Evolutionary conservation across 2,113 vertebrate genomes (phyloP).

Genomic region (Psephotus haematonotus): DNA sequence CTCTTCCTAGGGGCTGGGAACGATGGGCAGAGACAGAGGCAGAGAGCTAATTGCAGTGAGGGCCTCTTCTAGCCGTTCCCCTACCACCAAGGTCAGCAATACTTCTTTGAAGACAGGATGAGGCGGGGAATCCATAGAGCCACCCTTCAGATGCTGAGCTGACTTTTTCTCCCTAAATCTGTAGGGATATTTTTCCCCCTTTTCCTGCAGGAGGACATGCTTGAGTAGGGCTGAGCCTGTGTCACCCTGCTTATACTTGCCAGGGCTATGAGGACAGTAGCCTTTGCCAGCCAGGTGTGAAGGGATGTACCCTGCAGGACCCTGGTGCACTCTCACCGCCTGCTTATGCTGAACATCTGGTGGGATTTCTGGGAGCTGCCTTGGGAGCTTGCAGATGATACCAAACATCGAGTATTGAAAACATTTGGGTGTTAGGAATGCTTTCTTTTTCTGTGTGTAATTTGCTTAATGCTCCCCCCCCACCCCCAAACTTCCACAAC

Average conservation of each 20-base stretch:
- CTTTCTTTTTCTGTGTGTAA: not conserved
- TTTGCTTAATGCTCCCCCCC: not conserved
- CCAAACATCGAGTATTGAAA: not conserved
- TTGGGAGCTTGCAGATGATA: not conserved
- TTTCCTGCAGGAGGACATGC: not conserved
- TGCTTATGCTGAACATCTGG: not conserved
- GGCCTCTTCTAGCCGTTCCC: not conserved
- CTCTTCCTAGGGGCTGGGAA: not conserved
- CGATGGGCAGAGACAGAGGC: not conserved
- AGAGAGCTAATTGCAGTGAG: not conserved
- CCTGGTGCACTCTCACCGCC: rapidly evolving
- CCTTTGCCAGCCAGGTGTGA: not conserved
- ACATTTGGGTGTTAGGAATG: not conserved
- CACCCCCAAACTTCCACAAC: not conserved
- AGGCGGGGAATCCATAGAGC: not conserved
- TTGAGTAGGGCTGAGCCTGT: not conserved
- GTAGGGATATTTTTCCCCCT: rapidly evolving
- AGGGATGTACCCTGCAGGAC: not conserved
- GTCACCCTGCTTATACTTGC: not conserved
- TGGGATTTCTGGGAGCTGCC: not conserved
- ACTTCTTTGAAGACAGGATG: not conserved
- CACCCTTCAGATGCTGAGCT: not conserved
- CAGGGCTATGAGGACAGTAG: not conserved
- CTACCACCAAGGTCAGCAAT: not conserved
- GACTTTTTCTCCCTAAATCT: not conserved